These are phyloP conservation scores for Spinus pinus DNA, from an alignment of 2,797 vertebrate species.

Conservation along the genomic window DNA sequence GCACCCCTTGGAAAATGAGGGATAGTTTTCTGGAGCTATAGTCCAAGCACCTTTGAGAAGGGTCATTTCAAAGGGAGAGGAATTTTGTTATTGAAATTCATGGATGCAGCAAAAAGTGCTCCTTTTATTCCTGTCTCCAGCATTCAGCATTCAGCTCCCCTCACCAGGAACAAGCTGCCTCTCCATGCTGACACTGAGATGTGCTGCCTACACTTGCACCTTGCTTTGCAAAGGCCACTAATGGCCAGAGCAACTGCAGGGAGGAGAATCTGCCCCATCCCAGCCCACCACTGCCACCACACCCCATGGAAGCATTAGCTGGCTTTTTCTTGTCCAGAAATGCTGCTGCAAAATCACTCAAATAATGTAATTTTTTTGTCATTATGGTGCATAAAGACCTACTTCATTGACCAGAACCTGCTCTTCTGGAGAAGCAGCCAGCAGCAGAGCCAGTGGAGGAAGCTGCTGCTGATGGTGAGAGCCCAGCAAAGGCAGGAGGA, in stretches of 20 bases:
- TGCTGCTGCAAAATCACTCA: background rate
- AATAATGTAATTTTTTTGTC: background rate
- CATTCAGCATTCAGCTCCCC: background rate
- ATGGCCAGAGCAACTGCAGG: background rate
- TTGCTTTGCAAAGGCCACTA: background rate
- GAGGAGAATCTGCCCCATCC: background rate
- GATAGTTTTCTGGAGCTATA: background rate
- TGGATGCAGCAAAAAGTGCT: background rate
- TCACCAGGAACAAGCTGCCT: background rate
- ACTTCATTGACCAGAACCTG: background rate
- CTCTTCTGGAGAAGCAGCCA: background rate
- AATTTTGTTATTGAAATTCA: background rate
- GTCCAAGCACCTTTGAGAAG: background rate
- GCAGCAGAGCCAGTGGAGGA: background rate
- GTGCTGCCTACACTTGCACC: background rate
- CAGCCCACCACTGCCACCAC: background rate
- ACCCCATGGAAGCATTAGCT: background rate
- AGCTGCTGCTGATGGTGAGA: background rate
- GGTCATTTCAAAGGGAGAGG: background rate
- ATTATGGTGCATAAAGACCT: background rate
- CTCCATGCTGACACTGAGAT: background rate
- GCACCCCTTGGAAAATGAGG: background rate
- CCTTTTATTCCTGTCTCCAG: background rate
- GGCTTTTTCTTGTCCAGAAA: background rate
- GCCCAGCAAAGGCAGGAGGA: background rate